Evolutionary conservation across 1,140 invertebrate species (phyloP).

Genomic region (Charaxes varanes): DNA sequence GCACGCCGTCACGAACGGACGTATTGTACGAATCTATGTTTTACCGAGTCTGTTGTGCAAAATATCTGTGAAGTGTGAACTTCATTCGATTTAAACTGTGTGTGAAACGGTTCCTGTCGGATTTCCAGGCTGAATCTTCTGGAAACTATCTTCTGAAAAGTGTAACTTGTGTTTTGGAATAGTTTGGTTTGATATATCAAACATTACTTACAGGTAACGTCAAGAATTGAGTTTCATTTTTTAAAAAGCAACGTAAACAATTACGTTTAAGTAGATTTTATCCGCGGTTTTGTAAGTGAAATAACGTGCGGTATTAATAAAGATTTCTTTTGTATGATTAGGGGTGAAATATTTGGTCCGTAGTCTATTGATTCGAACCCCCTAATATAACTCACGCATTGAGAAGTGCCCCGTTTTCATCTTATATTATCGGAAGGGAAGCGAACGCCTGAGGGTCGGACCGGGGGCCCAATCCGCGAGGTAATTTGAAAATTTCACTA

Average conservation of each 20-base stretch:
- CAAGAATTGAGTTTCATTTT: constrained; percentile 27
- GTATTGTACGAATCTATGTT: too few species aligned
- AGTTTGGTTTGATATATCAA: too few species aligned
- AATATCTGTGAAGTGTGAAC: too few species aligned
- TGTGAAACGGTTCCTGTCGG: too few species aligned
- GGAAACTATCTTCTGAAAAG: too few species aligned
- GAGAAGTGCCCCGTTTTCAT: constrained; percentile 44
- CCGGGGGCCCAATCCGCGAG: constrained; percentile 27
- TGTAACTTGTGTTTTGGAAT: too few species aligned
- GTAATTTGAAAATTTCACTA: constrained; percentile 27
- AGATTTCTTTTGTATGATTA: constrained; percentile 15
- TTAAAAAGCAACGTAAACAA: constrained; percentile 1
- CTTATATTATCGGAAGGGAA: constrained; percentile 46
- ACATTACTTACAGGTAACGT: constrained; percentile 26
- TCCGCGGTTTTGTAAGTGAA: too few species aligned
- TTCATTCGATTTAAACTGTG: too few species aligned
- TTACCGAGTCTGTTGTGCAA: too few species aligned
- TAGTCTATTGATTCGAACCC: constrained; percentile 56
- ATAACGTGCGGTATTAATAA: constrained; percentile 9
- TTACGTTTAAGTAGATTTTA: too few species aligned
- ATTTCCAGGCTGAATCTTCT: too few species aligned
- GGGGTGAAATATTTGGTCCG: constrained; percentile 18
- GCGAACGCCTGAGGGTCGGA: constrained; percentile 36
- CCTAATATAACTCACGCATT: constrained; percentile 60
- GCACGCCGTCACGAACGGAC: too few species aligned